A percentile compares a stretch with the other conserved stretches of the same genome.
phyloP scores from a whole-genome alignment of 2,888 invertebrate genomes.

The Cerastis leucographa region DNA sequence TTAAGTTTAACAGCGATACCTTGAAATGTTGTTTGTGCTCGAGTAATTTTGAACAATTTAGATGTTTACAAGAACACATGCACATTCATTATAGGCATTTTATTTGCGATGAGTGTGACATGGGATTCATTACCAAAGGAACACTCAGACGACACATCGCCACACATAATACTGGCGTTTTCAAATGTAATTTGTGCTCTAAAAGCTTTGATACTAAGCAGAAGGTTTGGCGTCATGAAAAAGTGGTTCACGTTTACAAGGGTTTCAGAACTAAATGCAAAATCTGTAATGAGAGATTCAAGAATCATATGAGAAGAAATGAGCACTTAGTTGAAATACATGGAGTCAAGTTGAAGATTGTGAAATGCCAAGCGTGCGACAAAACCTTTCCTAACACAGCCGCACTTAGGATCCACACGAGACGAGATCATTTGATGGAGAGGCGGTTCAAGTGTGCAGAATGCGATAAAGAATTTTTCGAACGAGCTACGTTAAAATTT shows the following conservation, averaged over 20 bases:
- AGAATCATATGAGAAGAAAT: slow-evolving; percentile 59
- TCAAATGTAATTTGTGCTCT: slow-evolving; percentile 12
- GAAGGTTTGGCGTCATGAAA: not conserved
- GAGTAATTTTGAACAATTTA: slow-evolving; percentile 7
- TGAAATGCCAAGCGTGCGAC: slow-evolving; percentile 71
- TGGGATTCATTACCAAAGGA: slow-evolving; percentile 18
- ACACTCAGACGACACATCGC: not conserved
- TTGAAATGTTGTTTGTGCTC: slow-evolving; percentile 28
- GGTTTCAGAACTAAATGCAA: not conserved
- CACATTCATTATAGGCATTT: slow-evolving; percentile 30
- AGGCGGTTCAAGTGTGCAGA: slow-evolving; percentile 57
- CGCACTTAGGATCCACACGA: slow-evolving; percentile 83
- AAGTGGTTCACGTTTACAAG: not conserved
- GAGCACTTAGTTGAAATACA: slow-evolving; percentile 67
- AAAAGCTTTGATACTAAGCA: slow-evolving; percentile 8
- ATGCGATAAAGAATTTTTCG: slow-evolving; percentile 56
- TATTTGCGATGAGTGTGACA: slow-evolving; percentile 23
- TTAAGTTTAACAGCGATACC: slow-evolving; percentile 64
- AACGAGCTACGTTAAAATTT: slow-evolving; percentile 73
- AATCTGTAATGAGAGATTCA: slow-evolving; percentile 63
- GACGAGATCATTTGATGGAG: slow-evolving; percentile 75
- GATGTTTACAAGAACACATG: slow-evolving; percentile 12
- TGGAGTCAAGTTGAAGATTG: slow-evolving; percentile 51
- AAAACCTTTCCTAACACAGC: slow-evolving; percentile 84
- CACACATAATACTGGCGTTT: slow-evolving; percentile 2